Evolutionary conservation across 2,797 vertebrate species (phyloP).

Genomic region (Pristis pectinata): DNA sequence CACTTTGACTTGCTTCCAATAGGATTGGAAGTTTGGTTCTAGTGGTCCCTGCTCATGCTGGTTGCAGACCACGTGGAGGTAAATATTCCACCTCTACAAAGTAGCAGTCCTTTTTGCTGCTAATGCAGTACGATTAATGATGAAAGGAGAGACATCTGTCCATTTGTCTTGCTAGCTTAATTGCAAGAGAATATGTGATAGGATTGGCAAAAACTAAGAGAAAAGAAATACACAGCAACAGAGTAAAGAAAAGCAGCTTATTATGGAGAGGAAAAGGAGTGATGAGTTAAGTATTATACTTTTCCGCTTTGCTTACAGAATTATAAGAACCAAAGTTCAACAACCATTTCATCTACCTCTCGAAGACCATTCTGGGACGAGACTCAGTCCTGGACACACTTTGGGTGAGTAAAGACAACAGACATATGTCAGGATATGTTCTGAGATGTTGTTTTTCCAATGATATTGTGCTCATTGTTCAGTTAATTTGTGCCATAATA

Average conservation of each 20-base stretch:
- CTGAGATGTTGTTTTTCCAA: not conserved
- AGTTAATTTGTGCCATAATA: not conserved
- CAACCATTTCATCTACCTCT: slow-evolving; percentile 82
- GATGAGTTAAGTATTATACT: not conserved
- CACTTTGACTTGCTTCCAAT: not conserved
- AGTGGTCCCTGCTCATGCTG: not conserved
- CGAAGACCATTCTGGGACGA: slow-evolving; percentile 63
- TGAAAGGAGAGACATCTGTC: not conserved
- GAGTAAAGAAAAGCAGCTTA: not conserved
- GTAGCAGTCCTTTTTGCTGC: not conserved
- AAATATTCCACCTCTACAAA: not conserved
- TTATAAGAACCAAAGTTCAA: slow-evolving; percentile 86
- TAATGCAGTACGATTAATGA: not conserved
- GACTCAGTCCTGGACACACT: slow-evolving; percentile 75
- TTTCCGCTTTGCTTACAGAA: slow-evolving; percentile 55
- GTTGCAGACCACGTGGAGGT: not conserved
- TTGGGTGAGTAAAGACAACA: slow-evolving; percentile 64
- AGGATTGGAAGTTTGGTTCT: not conserved
- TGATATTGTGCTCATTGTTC: not conserved
- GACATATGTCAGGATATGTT: not conserved
- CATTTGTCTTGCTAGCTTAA: not conserved
- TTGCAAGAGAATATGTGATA: not conserved
- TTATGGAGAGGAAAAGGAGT: not conserved
- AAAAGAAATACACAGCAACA: not conserved
- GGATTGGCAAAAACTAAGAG: not conserved